Evolutionary conservation across 1,140 invertebrate genomes (phyloP).

Genomic region (Ganaspis sp.): DNA sequence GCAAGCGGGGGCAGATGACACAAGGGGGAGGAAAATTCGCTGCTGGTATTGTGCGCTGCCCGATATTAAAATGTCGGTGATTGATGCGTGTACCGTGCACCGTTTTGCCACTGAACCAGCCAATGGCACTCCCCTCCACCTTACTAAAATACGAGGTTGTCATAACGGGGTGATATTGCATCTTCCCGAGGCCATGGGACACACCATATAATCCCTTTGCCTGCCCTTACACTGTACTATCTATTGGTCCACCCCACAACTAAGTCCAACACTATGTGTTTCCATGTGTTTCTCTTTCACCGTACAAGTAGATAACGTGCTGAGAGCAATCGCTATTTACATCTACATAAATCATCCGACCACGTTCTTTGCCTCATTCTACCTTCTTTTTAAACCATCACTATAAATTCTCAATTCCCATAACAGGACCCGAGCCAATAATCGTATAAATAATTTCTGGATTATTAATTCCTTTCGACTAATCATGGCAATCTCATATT

Average conservation of each 20-base stretch:
- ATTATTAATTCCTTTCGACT: background rate
- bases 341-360: conserved; percentile 60
- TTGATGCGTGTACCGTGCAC: conserved; percentile 76
- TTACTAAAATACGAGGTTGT: conserved; percentile 72
- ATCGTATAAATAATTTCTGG: background rate
- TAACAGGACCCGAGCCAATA: background rate
- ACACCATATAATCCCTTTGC: conserved; percentile 30
- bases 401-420: conserved; percentile 12
- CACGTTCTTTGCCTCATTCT: conserved; percentile 10
- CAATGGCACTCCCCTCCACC: conserved; percentile 52
- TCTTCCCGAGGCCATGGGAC: conserved; percentile 58
- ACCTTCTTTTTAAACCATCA: background rate
- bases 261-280: conserved; percentile 17
- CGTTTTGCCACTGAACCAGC: conserved; percentile 55
- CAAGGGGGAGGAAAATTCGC: conserved; percentile 51
- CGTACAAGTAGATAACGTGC: conserved; percentile 10
- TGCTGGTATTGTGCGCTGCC: conserved; percentile 72
- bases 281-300: background rate
- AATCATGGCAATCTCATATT: background rate
- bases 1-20: conserved; percentile 29
- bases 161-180: conserved; percentile 73
- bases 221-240: conserved; percentile 38
- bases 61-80: conserved; percentile 77
- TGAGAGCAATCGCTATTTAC: conserved; percentile 60
- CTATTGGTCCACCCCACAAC: conserved; percentile 19